A percentile compares a stretch with the other conserved stretches of the same genome.
These are phyloP conservation scores for Papilio dardanus DNA, from an alignment of 1,140 invertebrate species.

Conservation along the genomic window DNA sequence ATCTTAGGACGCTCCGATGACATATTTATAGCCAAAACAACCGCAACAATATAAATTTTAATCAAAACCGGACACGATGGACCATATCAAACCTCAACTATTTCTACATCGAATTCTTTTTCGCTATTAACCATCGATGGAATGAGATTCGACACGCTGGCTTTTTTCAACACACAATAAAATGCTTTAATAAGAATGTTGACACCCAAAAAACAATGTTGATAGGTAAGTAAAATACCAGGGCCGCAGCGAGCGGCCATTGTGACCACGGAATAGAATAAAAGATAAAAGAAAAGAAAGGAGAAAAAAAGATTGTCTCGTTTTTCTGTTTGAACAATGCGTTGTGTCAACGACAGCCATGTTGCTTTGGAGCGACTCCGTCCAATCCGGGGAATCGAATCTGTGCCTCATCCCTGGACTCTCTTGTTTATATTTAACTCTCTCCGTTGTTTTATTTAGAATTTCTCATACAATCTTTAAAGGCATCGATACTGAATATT, in stretches of 20 bases:
- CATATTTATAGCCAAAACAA: background rate
- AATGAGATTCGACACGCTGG: conserved; percentile 13
- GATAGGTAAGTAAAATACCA: conserved; percentile 69
- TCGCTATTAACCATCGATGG: conserved; percentile 26
- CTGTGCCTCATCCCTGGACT: conserved; percentile 40
- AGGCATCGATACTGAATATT: too few relatives aligned
- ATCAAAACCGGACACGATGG: background rate
- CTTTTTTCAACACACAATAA: conserved; percentile 31
- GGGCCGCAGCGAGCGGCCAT: conserved; percentile 61
- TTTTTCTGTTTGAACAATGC: conserved; percentile 77
- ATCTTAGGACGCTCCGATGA: background rate
- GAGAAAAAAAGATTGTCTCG: conserved; percentile 70
- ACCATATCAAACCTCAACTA: conserved; percentile 30
- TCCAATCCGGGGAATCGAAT: conserved; percentile 52
- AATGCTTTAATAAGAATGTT: conserved; percentile 40
- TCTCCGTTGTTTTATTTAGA: background rate
- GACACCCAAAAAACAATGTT: conserved; percentile 52
- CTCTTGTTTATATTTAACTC: conserved; percentile 27
- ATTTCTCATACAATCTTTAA: background rate
- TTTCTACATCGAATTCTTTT: conserved; percentile 26
- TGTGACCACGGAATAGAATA: conserved; percentile 59
- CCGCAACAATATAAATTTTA: background rate
- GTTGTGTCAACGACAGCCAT: conserved; percentile 75
- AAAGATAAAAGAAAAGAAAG: conserved; percentile 72
- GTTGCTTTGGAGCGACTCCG: conserved; percentile 47